Evolutionary conservation across 2,888 invertebrate species (phyloP).

Genomic region (Girardia tigrina): DNA sequence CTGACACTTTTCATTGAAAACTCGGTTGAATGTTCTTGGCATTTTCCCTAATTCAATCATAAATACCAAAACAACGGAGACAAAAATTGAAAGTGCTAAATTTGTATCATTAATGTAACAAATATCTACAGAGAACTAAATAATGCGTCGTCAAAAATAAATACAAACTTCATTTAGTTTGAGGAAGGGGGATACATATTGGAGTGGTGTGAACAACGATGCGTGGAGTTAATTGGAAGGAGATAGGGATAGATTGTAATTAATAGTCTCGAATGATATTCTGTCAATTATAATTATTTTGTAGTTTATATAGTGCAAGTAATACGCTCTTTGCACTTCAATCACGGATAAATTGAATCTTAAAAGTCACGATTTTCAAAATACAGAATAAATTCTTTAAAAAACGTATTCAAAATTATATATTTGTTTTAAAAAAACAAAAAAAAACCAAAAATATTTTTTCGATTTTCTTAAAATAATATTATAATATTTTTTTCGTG

Average conservation of each 20-base stretch:
- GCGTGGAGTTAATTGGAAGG: background rate
- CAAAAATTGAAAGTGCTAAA: background rate
- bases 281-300: constrained; percentile 10
- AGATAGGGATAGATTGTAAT: background rate
- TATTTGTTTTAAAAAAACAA: no score
- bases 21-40: background rate
- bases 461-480: no score
- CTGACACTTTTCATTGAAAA: background rate
- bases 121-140: background rate
- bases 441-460: no score
- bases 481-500: no score
- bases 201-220: background rate
- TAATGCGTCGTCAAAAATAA: background rate
- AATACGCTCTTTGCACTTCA: no score
- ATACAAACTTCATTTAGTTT: background rate
- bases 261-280: background rate
- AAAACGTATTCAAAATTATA: no score
- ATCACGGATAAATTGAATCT: no score
- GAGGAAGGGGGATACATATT: background rate
- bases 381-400: no score
- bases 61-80: background rate
- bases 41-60: background rate
- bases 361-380: no score
- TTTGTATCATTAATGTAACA: background rate
- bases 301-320: no score